Conservation (phyloP, 2,888 invertebrate genomes). For the Andrena marginata region DNA sequence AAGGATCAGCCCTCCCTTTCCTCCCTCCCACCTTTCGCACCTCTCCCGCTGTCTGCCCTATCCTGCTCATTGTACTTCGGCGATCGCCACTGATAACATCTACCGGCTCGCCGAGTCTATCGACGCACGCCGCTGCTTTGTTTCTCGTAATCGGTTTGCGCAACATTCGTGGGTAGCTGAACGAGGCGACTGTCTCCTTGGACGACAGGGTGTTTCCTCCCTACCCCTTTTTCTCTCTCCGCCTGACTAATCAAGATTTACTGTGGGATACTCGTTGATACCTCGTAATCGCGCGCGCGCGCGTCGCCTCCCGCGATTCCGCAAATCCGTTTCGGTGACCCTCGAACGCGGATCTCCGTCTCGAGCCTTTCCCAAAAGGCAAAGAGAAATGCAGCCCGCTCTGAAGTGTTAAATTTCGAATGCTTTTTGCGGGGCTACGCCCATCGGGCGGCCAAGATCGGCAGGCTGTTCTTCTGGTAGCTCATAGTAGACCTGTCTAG, state of each 20-base stretch:
- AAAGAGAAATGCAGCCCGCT: not conserved
- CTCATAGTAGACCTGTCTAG: not conserved
- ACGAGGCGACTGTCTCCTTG: conserved; percentile 12
- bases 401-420: not conserved
- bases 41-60: conserved; percentile 35
- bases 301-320: not conserved
- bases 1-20: conserved; percentile 56
- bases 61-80: conserved; percentile 53
- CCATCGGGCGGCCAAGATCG: not conserved
- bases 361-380: not conserved
- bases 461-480: not conserved
- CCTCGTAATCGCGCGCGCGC: not conserved
- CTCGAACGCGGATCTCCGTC: conserved; percentile 23
- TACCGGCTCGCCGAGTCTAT: conserved; percentile 31
- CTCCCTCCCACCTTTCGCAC: conserved; percentile 9
- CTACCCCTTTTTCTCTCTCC: not conserved
- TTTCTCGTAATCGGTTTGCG: conserved; percentile 32
- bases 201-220: not conserved
- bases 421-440: not conserved
- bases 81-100: conserved; percentile 60
- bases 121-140: conserved; percentile 15
- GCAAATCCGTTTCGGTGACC: not conserved
- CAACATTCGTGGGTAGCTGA: conserved; percentile 28
- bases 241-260: not conserved
- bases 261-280: not conserved